Conservation (phyloP, 2,797 vertebrate species). For the Synanceia verrucosa region DNA sequence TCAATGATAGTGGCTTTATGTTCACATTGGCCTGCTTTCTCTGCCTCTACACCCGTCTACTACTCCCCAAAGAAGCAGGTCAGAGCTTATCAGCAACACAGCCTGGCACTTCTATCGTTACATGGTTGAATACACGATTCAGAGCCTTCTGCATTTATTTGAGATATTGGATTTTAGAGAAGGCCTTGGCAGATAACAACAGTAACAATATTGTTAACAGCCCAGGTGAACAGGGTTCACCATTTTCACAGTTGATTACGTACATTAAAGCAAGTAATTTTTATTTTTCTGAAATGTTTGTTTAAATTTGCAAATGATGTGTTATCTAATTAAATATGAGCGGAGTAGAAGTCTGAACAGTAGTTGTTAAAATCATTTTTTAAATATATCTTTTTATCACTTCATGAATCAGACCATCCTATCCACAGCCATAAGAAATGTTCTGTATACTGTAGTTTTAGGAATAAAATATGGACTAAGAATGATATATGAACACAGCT, state of each 20-base stretch:
- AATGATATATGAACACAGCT: too few relatives aligned
- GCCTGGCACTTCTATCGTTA: neutral
- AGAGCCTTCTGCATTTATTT: neutral
- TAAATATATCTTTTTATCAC: too few relatives aligned
- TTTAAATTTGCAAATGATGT: neutral
- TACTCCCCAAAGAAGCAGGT: slow-evolving; percentile 14
- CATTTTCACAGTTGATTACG: neutral
- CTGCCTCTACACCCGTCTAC: neutral
- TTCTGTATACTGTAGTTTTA: too few relatives aligned
- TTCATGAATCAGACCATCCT: too few relatives aligned
- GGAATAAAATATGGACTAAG: too few relatives aligned
- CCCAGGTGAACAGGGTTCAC: neutral
- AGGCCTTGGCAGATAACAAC: neutral
- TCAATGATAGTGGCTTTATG: slow-evolving; percentile 8
- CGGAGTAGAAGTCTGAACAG: neutral
- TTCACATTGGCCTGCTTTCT: slow-evolving; percentile 11
- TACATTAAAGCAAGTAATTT: neutral
- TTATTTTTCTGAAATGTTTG: neutral
- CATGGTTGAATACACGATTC: neutral
- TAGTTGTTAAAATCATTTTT: too few relatives aligned
- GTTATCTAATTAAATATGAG: neutral
- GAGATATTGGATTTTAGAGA: neutral
- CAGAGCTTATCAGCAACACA: neutral
- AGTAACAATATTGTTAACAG: neutral
- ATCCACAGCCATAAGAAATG: too few relatives aligned